Conservation (phyloP, 1,140 invertebrate species). For the Linepithema humile region DNA sequence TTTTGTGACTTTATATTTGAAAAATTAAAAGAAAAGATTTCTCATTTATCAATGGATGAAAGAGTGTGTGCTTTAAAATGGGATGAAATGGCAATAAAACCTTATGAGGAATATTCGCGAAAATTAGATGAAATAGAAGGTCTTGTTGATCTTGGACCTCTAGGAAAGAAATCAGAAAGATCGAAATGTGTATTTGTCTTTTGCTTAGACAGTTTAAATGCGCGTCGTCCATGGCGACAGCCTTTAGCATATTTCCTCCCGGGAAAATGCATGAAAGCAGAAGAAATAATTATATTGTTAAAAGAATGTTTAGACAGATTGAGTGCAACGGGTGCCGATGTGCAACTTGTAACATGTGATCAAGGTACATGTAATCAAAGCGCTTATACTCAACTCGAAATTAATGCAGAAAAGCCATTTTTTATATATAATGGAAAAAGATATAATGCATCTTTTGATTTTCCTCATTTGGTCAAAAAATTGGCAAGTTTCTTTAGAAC, state of each 20-base stretch:
- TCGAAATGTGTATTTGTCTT: background rate
- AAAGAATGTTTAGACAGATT: background rate
- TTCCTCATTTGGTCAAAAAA: background rate
- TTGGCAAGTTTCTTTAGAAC: background rate
- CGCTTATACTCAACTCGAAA: background rate
- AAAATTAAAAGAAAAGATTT: background rate
- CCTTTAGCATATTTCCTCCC: background rate
- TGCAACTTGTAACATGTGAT: background rate
- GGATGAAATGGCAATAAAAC: background rate
- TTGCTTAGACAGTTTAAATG: background rate
- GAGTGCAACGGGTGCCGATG: background rate
- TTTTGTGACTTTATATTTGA: background rate
- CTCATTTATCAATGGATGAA: background rate
- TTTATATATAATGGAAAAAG: background rate
- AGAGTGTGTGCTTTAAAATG: background rate
- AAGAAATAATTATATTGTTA: background rate
- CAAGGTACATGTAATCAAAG: background rate
- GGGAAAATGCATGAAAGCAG: background rate
- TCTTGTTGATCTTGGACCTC: background rate
- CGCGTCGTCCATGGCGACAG: background rate
- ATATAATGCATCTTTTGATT: background rate
- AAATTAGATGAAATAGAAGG: constrained; percentile 1
- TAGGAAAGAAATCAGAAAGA: background rate
- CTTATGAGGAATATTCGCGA: background rate
- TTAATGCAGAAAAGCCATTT: too few species aligned